These are phyloP conservation scores for Aleiodes testaceus DNA, from an alignment of 2,888 invertebrate genomes.

Conservation along the genomic window DNA sequence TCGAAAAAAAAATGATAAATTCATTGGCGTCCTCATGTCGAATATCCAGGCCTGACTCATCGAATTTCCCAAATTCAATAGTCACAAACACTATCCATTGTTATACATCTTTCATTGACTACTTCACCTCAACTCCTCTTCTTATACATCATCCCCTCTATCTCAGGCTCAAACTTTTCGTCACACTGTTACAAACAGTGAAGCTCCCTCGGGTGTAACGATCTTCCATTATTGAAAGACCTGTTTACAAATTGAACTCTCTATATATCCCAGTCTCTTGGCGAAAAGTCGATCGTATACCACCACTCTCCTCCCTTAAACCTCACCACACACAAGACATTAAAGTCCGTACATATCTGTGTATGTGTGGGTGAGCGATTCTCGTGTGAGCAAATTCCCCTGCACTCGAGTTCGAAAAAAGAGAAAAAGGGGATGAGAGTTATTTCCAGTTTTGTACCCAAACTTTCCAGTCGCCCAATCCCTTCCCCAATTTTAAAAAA, in stretches of 20 bases:
- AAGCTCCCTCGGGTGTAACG: slow-evolving; percentile 60
- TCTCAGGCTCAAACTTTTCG: slow-evolving; percentile 48
- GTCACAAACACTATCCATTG: slow-evolving; percentile 51
- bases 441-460: slow-evolving; percentile 23
- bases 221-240: slow-evolving; percentile 67
- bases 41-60: slow-evolving; percentile 45
- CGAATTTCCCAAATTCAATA: slow-evolving; percentile 48
- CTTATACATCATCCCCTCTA: neutral
- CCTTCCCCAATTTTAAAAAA: slow-evolving; percentile 16
- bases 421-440: neutral
- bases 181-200: slow-evolving; percentile 49
- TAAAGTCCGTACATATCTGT: slow-evolving; percentile 54
- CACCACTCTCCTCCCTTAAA: neutral
- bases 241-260: slow-evolving; percentile 70
- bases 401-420: neutral
- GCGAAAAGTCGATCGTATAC: slow-evolving; percentile 21
- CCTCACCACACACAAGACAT: neutral
- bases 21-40: neutral
- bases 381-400: slow-evolving; percentile 21
- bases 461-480: slow-evolving; percentile 25
- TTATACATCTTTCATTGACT: slow-evolving; percentile 5
- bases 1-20: neutral
- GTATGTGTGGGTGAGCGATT: neutral
- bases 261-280: neutral
- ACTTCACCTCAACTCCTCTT: slow-evolving; percentile 13